Evolutionary conservation across 37 sponge, comb jelly and placozoan genomes (phyloP).

Genomic region (Dysidea cf. avara): DNA sequence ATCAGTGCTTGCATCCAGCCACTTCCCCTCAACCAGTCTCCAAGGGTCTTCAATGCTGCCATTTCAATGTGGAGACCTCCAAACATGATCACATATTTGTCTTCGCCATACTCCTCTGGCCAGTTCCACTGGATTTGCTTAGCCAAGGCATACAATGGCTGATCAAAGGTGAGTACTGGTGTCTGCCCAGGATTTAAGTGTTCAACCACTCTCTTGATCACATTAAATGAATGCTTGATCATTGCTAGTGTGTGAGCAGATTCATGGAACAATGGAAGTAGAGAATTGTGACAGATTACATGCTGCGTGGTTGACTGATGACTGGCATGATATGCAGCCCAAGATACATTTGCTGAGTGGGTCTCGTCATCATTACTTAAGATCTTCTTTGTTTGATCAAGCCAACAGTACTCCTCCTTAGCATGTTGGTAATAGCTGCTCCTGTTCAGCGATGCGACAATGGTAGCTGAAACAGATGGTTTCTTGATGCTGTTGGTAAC

Average conservation of each 20-base stretch:
- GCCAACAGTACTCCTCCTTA: conserved; percentile 1
- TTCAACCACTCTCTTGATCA: conserved; percentile 41
- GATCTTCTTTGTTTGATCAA: neutral
- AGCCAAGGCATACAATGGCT: conserved; percentile 46
- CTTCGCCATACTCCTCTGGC: conserved; percentile 45
- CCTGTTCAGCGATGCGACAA: neutral
- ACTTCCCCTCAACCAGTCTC: conserved; percentile 28
- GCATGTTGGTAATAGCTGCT: conserved; percentile 5
- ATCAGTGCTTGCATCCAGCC: conserved; percentile 35
- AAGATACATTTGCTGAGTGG: neutral
- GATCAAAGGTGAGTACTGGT: conserved; percentile 38
- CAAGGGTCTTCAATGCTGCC: conserved; percentile 35
- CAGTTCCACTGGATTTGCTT: conserved; percentile 19
- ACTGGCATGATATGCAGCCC: conserved; percentile 44
- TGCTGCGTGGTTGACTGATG: neutral
- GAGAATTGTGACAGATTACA: neutral
- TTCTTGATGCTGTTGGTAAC: neutral
- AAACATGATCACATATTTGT: conserved; percentile 35
- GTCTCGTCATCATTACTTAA: neutral
- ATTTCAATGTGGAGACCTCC: conserved; percentile 27
- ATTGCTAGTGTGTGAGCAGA: conserved; percentile 15
- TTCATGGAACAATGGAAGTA: conserved; percentile 12
- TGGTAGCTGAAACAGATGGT: neutral
- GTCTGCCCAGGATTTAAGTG: conserved; percentile 35
- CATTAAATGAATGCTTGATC: conserved; percentile 35